These are phyloP conservation scores for Brachyhypopomus occidentalis DNA, from an alignment of 2,113 vertebrate genomes.

Conservation along the genomic window DNA sequence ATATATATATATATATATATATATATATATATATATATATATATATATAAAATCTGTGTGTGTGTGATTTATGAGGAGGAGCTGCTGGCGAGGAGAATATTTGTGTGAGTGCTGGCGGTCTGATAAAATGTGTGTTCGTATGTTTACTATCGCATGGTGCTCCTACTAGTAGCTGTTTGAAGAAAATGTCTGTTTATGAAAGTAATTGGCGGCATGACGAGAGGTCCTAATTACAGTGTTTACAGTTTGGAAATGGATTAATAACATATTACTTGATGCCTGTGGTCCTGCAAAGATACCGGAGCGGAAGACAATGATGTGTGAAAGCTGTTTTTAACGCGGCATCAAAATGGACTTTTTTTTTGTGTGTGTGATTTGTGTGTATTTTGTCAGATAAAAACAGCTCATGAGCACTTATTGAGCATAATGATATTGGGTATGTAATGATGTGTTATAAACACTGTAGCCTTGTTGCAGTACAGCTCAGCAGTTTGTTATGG, in stretches of 20 bases:
- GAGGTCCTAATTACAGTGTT: conserved; percentile 74
- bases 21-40: too few species aligned
- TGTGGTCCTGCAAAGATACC: background rate
- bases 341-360: background rate
- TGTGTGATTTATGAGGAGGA: background rate
- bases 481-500: too few species aligned
- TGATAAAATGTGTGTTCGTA: background rate
- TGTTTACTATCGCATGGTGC: conserved; percentile 52
- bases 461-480: too few species aligned
- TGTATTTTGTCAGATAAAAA: too few species aligned
- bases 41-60: background rate
- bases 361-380: too few species aligned
- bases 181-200: conserved; percentile 69
- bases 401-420: too few species aligned
- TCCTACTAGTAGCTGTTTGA: conserved; percentile 61
- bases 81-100: conserved; percentile 1
- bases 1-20: too few species aligned
- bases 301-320: conserved; percentile 20
- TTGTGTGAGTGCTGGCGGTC: conserved; percentile 31
- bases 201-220: conserved; percentile 72
- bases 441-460: too few species aligned
- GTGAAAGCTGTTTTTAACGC: background rate
- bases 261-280: background rate
- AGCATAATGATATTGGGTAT: too few species aligned
- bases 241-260: conserved; percentile 57